phyloP scores from a whole-genome alignment of 2,113 vertebrate genomes.

The Ictidomys tridecemlineatus region DNA sequence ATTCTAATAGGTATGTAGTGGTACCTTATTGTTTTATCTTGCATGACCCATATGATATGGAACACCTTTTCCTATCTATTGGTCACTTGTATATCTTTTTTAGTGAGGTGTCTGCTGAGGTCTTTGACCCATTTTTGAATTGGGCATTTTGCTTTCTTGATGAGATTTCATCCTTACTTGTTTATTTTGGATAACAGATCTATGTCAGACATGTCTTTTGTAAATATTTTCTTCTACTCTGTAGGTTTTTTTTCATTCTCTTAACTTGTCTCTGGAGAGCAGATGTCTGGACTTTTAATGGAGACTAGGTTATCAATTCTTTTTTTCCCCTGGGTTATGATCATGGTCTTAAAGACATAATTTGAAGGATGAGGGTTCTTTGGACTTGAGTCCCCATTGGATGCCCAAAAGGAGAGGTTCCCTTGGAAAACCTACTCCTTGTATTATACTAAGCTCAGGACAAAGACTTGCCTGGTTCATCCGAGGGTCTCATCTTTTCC shows the following conservation, averaged over 20 bases:
- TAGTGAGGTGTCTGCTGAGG: background rate
- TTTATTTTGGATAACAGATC: background rate
- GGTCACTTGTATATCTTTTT: background rate
- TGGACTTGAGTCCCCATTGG: background rate
- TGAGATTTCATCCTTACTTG: background rate
- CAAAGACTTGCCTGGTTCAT: background rate
- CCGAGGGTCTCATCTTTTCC: too few relatives aligned
- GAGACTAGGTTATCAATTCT: background rate
- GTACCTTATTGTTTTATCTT: background rate
- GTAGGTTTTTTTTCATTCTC: too few relatives aligned
- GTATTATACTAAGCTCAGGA: background rate
- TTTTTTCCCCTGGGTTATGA: background rate
- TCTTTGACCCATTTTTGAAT: background rate
- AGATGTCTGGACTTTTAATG: constrained; percentile 4
- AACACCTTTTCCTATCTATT: background rate
- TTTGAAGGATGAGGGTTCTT: background rate
- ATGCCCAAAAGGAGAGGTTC: background rate
- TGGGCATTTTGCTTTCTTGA: background rate
- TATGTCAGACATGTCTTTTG: too few relatives aligned
- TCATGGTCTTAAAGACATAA: background rate
- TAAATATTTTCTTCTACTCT: too few relatives aligned
- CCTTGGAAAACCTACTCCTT: background rate
- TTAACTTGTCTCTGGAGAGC: background rate
- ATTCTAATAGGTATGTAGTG: background rate
- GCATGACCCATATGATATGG: background rate